Percentiles rank a stretch among this genome's conserved stretches.
phyloP scores from a whole-genome alignment of 1,140 invertebrate species.

The Drosophila varians region DNA sequence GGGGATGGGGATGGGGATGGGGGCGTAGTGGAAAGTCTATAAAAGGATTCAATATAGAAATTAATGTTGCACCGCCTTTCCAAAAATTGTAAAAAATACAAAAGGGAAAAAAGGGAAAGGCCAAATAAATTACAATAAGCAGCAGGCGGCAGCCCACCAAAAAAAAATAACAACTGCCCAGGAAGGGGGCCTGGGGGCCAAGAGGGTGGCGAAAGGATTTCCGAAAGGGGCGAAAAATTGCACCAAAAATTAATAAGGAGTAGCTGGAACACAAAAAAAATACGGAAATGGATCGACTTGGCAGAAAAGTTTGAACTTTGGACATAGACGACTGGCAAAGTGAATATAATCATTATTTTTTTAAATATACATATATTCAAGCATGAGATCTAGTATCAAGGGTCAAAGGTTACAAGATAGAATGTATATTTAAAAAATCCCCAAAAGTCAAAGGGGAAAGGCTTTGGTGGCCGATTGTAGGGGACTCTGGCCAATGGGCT shows the following conservation, averaged over 20 bases:
- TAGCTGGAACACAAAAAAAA: conserved; percentile 19
- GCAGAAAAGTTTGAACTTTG: conserved; percentile 29
- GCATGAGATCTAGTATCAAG: too few relatives aligned
- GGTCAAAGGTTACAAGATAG: too few relatives aligned
- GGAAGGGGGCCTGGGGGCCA: conserved; percentile 3
- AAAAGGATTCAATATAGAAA: conserved; percentile 76
- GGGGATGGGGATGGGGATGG: too few relatives aligned
- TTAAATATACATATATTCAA: too few relatives aligned
- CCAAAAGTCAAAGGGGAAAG: neutral
- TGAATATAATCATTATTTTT: too few relatives aligned
- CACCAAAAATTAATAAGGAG: conserved; percentile 74
- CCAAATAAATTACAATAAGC: conserved; percentile 77
- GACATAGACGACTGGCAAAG: neutral
- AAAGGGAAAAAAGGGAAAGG: conserved; percentile 38
- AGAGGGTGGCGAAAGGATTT: conserved; percentile 15
- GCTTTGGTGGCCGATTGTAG: conserved; percentile 1
- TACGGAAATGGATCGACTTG: neutral
- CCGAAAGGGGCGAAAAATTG: conserved; percentile 74
- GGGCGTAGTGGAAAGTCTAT: conserved; percentile 17
- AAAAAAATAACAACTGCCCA: conserved; percentile 33
- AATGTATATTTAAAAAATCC: too few relatives aligned
- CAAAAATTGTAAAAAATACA: neutral
- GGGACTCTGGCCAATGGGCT: conserved; percentile 46
- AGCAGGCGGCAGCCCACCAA: conserved; percentile 50
- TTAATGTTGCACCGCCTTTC: conserved; percentile 64